phyloP scores from a whole-genome alignment of 1,140 invertebrate species.

The Choristoneura fumiferana region DNA sequence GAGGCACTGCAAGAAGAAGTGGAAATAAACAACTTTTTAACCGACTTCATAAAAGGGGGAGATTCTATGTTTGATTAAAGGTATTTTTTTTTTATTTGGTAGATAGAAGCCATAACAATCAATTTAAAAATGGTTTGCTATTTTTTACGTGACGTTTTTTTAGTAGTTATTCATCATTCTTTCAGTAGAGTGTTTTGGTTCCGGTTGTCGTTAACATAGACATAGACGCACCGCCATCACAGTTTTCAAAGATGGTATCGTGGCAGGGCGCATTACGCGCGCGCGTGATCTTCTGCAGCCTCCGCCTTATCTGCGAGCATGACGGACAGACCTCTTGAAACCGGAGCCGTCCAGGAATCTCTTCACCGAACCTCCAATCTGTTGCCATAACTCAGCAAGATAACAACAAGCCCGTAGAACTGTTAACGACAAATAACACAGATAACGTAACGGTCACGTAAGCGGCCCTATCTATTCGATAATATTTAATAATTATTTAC shows the following conservation, averaged over 20 bases:
- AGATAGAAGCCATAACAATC: too few species aligned
- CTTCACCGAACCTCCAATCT: slow-evolving; percentile 27
- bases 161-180: too few species aligned
- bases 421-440: slow-evolving; percentile 72
- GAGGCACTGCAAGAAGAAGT: too few species aligned
- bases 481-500: slow-evolving; percentile 76
- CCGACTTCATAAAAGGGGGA: too few species aligned
- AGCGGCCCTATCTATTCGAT: slow-evolving; percentile 71
- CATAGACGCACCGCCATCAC: too few species aligned
- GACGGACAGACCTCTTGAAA: slow-evolving; percentile 43
- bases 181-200: too few species aligned
- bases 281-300: slow-evolving; percentile 26
- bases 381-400: slow-evolving; percentile 68
- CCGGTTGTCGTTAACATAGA: too few species aligned
- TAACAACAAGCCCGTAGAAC: slow-evolving; percentile 56
- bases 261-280: slow-evolving; percentile 28
- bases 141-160: too few species aligned
- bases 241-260: slow-evolving; percentile 28
- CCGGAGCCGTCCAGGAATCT: slow-evolving; percentile 46
- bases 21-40: too few species aligned
- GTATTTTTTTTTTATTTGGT: too few species aligned
- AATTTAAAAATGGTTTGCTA: too few species aligned
- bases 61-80: too few species aligned
- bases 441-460: slow-evolving; percentile 70
- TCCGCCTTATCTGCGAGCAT: slow-evolving; percentile 36